These are phyloP conservation scores for Epinotia bilunana DNA, from an alignment of 2,888 invertebrate species.

Conservation along the genomic window DNA sequence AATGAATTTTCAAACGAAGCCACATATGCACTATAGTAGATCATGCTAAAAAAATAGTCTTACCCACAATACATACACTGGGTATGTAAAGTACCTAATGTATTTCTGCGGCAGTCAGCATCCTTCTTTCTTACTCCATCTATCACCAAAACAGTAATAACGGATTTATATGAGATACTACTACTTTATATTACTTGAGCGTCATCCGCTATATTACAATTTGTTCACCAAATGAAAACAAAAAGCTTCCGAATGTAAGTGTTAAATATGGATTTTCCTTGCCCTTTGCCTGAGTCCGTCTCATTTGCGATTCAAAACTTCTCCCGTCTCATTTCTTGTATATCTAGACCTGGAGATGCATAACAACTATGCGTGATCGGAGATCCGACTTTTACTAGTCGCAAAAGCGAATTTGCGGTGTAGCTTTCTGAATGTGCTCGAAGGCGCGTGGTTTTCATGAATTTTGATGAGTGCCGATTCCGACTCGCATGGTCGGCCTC, in stretches of 20 bases:
- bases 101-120: no score
- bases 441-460: conserved; percentile 54
- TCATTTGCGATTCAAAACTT: not conserved
- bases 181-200: not conserved
- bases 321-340: not conserved
- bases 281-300: conserved; percentile 42
- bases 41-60: no score
- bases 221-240: conserved; percentile 34
- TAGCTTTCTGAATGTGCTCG: conserved; percentile 12
- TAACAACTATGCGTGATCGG: not conserved
- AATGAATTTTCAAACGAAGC: no score
- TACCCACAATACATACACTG: no score
- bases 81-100: no score
- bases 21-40: no score
- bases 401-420: not conserved
- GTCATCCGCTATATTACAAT: conserved; percentile 3
- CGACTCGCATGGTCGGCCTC: conserved; percentile 46
- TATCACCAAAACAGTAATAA: not conserved
- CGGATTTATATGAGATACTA: not conserved
- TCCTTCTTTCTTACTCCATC: not conserved
- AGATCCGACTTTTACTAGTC: not conserved
- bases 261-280: conserved; percentile 44
- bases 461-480: conserved; percentile 60
- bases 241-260: conserved; percentile 30
- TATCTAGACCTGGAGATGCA: not conserved